phyloP scores from a whole-genome alignment of 1,140 invertebrate species.

The Apis cerana region DNA sequence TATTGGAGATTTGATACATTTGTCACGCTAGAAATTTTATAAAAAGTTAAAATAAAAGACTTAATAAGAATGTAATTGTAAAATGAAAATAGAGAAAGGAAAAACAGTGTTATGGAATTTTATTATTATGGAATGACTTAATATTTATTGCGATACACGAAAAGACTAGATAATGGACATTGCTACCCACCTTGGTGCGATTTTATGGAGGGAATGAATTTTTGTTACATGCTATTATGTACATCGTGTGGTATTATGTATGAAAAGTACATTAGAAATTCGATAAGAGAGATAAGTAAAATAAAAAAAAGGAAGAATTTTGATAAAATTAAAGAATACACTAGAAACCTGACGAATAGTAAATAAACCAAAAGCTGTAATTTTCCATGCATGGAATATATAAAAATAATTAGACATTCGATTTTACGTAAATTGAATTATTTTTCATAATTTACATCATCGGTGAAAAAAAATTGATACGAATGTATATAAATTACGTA shows the following conservation, averaged over 20 bases:
- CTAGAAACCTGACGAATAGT: not conserved
- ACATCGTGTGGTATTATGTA: constrained; percentile 33
- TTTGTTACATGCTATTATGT: constrained; percentile 43
- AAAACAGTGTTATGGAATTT: no score
- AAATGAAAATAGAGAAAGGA: no score
- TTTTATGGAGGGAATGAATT: not conserved
- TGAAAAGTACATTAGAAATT: constrained; percentile 25
- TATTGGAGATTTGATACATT: no score
- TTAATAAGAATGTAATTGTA: no score
- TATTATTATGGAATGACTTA: no score
- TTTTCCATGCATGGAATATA: not conserved
- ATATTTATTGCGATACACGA: not conserved
- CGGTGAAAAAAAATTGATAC: no score
- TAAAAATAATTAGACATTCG: no score
- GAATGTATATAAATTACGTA: no score
- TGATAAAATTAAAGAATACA: not conserved
- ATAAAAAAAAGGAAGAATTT: not conserved
- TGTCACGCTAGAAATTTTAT: no score
- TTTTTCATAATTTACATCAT: no score
- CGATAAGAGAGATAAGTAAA: not conserved
- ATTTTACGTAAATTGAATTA: no score
- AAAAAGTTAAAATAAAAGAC: no score
- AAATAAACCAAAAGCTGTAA: not conserved
- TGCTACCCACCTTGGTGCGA: constrained; percentile 9
- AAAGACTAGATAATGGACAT: constrained; percentile 53